Base-by-base conservation (phyloP, 2,797 vertebrate genomes). In the Periophthalmus magnuspinnatus region DNA sequence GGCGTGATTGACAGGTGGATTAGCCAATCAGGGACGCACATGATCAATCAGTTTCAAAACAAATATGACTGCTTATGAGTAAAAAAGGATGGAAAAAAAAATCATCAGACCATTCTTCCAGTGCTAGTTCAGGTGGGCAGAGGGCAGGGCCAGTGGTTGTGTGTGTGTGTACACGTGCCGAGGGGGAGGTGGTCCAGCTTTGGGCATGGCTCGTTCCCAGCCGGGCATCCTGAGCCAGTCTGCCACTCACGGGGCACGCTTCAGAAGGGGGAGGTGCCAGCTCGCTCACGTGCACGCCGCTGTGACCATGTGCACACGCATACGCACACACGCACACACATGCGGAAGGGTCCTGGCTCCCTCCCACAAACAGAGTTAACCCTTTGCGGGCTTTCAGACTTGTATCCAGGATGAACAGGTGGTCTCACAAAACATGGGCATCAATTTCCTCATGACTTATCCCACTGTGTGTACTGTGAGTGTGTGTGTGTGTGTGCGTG, bases 361-460 rank as follows among this genome's bases (percentile, higher is more conserved):
- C 69, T 81, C 84, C 79, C 85, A 85, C 78, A 81, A 88, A 83
- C 81, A 85, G 86, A 80, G 87, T 92, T 92, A 92, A 92, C 90
- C 89, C 90, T 91, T 91, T 81, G 86, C 83, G 86, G 83, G 88
- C 84, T 88, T 80, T 90, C 71, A 89, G 89, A 88, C 89, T 91
- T 83, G 86, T 85, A 86, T 91, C 90, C 90, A 91, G 88, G 87
- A 91, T 89, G 91, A 92, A 93, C 91, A 92, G 90, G 90, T 93
- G 90, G 91, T 91, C 88, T 80, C 83, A 91, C 89, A 89, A 91
- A 93, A 92, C 90, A 92, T 89, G 88, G 88, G 86, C 90, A 90
- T 92, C 88, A 84, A 90, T 92, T 92, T 92, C 88, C 86, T 89
- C 82, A 76, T 91, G 89, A 90, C 88, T 91, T 91, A 88, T 90